Evolutionary conservation across 1,140 invertebrate genomes (phyloP), one percentile per base, ranked within the genome.

Genomic region (Lucilia sericata): DNA sequence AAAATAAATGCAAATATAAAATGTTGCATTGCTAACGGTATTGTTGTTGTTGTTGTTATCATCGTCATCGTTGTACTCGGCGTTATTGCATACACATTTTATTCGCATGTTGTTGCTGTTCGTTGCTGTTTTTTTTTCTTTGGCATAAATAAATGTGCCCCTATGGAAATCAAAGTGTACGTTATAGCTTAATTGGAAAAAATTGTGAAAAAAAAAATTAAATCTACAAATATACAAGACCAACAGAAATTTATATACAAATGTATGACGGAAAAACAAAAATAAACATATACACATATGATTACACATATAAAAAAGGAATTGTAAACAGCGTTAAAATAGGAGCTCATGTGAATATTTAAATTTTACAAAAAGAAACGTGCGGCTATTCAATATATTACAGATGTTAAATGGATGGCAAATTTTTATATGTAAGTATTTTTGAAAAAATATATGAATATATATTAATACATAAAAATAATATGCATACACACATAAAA

Each of bases 141-240:
- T 65, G 14, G 75, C 76, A 80, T 80, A 49, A 80, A 80, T 80
- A 80, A 49, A 80, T 80, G 42, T 51, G 76, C 42, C 76, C 76
- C 76, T n/a, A 80, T 80, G 76, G 76, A 80, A 80, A 80, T 80
- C 76, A 80, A 49, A 21, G 76, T 80, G 42, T 80, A 80, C 36
- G 42, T 34, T 80, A 80, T 49, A 21, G 42, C 47, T 51, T 80
- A 80, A 80, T 80, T 80, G 76, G 76, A 80, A 80, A 70, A 21
- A 70, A 70, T 70, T 21, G 65, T 70, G 19, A 70, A 21, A 70
- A 70, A 70, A 21, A 70, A 70, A 70, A 70, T 70, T 21, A 70
- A 70, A 70, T 70, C 65, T 70, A 70, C 76, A 49, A 47, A 42
- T 76, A 76, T 36, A 36, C 34, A 36, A 34, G 12, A 55, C 7